phyloP scores from a whole-genome alignment of 2,888 invertebrate species.

The Sipha maydis region DNA sequence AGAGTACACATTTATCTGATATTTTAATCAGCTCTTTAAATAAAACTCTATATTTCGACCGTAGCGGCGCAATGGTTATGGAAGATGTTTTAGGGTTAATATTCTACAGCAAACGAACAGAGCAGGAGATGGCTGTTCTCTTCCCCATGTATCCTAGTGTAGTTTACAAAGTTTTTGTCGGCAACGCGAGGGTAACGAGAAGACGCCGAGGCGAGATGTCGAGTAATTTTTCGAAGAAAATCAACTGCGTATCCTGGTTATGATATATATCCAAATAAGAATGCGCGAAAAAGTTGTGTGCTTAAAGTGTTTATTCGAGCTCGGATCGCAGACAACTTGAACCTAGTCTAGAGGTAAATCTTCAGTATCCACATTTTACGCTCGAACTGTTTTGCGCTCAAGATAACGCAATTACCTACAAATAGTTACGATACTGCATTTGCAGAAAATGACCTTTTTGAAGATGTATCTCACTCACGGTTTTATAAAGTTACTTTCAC shows the following conservation, averaged over 20 bases:
- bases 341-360: conserved; percentile 28
- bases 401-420: conserved; percentile 39
- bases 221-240: conserved; percentile 18
- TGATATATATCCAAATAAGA: neutral
- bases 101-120: too few relatives aligned
- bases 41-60: too few relatives aligned
- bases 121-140: too few relatives aligned
- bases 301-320: conserved; percentile 21
- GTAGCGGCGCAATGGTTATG: too few relatives aligned
- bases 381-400: conserved; percentile 11
- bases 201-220: neutral
- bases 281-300: conserved; percentile 24
- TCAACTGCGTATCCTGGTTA: neutral
- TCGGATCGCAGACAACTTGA: neutral
- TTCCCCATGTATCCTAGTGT: neutral
- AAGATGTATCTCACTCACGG: neutral
- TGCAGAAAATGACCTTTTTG: neutral
- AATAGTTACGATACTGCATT: conserved; percentile 6
- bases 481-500: neutral
- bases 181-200: neutral
- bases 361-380: conserved; percentile 45
- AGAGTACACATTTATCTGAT: neutral
- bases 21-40: too few relatives aligned
- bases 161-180: neutral
- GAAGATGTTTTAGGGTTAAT: too few relatives aligned